Evolutionary conservation across 92 coral and sea anemone species (phyloP), one percentile per base, ranked within the genome.

Genomic region (Umimayanthus chanpuru): DNA sequence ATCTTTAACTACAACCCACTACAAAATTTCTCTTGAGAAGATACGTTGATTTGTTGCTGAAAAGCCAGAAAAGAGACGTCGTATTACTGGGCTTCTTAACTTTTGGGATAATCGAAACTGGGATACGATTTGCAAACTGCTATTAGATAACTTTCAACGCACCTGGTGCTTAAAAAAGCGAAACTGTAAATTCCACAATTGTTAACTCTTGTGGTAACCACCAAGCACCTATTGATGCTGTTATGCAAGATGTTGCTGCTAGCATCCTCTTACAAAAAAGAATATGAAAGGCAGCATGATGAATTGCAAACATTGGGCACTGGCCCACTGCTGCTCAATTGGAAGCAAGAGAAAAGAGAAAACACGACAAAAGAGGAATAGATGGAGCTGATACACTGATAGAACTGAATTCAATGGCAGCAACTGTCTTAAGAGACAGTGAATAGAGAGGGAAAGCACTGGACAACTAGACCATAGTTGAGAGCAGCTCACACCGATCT

Each of bases 1-100:
- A 9, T 30, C 86, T 10, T n/a, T 81, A 29, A 83, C 87, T 58
- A 70, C 87, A 12, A 50, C 87, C 14, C 87, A 66, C 55, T 83
- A 83, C 78, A 83, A 23, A 41, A 83, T 11, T 10, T 41, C 55
- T 29, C 87, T 83, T 65, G 55, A 82, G 39, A 43, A 67, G 5
- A 38, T 83, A 39, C 16, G 36, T 43, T 18, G 20, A 64, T 83
- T 66, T 26, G 28, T 83, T 29, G 77, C n/a, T 2, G 78, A 30
- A 64, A 83, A 83, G n/a, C 55, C 64, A 68, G 29, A 68, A n/a
- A n/a, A 68, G 28, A 68, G 73, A n/a, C 9, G 73, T 68, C 73
- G 1, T 0, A 68, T 68, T 21, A n/a, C 10, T 21, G 73, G 73
- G 5, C n/a, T 68, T 68, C 28, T 68, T 68, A 68, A 68, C 28